phyloP scores from a whole-genome alignment of 2,113 vertebrate species.

The Bubo scandiacus region DNA sequence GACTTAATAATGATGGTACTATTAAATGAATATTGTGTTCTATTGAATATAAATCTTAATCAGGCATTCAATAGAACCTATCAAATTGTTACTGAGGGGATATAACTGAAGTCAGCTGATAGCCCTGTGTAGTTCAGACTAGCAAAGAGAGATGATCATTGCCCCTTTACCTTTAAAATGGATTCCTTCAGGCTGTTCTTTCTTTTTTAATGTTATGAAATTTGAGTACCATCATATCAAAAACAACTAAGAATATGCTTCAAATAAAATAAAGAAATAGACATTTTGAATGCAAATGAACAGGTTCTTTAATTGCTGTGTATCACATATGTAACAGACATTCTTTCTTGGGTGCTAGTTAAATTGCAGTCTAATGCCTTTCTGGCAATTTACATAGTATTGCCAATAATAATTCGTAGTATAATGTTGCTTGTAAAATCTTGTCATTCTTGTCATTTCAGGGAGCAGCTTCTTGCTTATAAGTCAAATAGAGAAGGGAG shows the following conservation, averaged over 20 bases:
- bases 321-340: background rate
- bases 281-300: background rate
- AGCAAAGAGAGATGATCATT: background rate
- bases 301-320: background rate
- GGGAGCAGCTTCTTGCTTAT: background rate
- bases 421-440: conserved; percentile 12
- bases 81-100: background rate
- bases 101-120: background rate
- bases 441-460: background rate
- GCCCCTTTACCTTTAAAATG: background rate
- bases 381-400: background rate
- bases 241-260: background rate
- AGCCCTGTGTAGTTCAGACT: background rate
- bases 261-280: background rate
- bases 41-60: conserved; percentile 11
- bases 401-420: background rate
- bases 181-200: background rate
- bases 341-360: background rate
- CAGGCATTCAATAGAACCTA: background rate
- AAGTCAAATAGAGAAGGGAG: background rate
- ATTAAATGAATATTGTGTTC: conserved; percentile 20
- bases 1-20: background rate
- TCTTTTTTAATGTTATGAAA: background rate
- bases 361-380: background rate
- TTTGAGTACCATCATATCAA: background rate